phyloP scores from a whole-genome alignment of 2,113 vertebrate species.

The Cyphomyrus discorhynchus region DNA sequence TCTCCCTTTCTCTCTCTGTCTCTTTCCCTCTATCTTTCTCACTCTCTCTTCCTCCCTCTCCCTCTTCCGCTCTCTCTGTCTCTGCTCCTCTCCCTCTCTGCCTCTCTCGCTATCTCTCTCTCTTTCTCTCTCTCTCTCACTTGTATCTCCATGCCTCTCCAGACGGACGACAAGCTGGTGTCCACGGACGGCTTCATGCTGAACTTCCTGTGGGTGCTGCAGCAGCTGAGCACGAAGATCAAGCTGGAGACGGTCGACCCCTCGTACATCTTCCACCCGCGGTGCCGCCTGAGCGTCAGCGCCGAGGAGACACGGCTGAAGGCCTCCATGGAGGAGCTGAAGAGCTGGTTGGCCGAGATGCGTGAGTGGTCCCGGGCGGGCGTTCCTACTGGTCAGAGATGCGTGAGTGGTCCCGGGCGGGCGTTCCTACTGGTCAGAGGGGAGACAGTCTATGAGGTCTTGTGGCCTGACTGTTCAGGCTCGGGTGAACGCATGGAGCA shows the following conservation, averaged over 20 bases:
- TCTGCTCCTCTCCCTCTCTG: neutral
- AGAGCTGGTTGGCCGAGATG: slow-evolving; percentile 77
- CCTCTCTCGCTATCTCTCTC: neutral
- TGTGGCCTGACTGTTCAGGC: neutral
- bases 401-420: slow-evolving; percentile 61
- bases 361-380: slow-evolving; percentile 61
- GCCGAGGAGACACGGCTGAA: slow-evolving; percentile 87
- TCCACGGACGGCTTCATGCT: slow-evolving; percentile 98
- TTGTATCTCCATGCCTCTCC: slow-evolving; percentile 10
- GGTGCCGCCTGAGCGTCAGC: slow-evolving; percentile 81
- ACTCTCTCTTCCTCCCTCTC: too few relatives aligned
- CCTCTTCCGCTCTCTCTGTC: neutral
- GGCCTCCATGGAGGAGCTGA: slow-evolving; percentile 88
- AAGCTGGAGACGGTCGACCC: slow-evolving; percentile 97
- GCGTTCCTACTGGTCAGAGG: neutral
- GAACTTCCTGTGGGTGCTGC: slow-evolving; percentile 95
- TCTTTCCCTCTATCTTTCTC: neutral
- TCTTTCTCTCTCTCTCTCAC: neutral
- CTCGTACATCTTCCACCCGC: slow-evolving; percentile 89
- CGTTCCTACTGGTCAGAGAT: slow-evolving; percentile 41
- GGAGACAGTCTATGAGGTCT: neutral
- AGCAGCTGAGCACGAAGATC: slow-evolving; percentile 95
- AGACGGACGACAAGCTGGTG: slow-evolving; percentile 94
- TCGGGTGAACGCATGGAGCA: neutral
- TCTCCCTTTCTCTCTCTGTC: neutral